These are phyloP conservation scores for Anniella stebbinsi DNA, from an alignment of 2,797 vertebrate genomes.

Conservation along the genomic window DNA sequence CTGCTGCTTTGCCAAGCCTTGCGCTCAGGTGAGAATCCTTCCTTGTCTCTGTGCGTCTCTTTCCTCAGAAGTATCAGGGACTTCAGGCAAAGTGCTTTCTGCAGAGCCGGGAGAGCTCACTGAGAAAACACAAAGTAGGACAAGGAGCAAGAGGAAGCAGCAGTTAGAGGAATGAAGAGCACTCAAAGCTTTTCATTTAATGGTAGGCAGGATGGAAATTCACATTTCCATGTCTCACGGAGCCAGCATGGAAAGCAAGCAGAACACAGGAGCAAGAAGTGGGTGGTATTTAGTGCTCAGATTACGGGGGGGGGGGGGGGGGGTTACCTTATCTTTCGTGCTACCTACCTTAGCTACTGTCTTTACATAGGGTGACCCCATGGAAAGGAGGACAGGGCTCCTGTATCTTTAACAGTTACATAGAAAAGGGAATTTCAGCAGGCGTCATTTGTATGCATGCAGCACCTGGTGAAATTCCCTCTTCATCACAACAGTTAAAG, in stretches of 20 bases:
- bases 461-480: too few relatives aligned
- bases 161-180: not conserved
- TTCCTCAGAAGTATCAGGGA: not conserved
- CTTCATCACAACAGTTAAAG: too few relatives aligned
- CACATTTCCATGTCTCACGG: not conserved
- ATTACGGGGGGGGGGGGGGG: not conserved
- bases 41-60: not conserved
- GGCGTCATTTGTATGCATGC: too few relatives aligned
- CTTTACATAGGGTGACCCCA: too few relatives aligned
- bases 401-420: too few relatives aligned
- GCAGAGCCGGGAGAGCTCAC: fast-evolving
- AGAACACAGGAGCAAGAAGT: not conserved
- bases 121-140: not conserved
- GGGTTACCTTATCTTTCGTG: not conserved
- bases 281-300: not conserved
- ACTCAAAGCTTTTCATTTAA: not conserved
- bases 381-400: too few relatives aligned
- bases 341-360: not conserved
- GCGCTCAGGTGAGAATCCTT: slow-evolving; percentile 8
- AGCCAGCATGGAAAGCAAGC: not conserved
- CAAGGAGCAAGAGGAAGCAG: not conserved
- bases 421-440: too few relatives aligned
- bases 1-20: not conserved
- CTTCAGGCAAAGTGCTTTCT: fast-evolving
- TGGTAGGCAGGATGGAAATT: not conserved